Percentiles rank a stretch among this genome's conserved stretches.
These are phyloP conservation scores for Ectobius pallidus DNA, from an alignment of 2,888 invertebrate genomes.

Conservation along the genomic window DNA sequence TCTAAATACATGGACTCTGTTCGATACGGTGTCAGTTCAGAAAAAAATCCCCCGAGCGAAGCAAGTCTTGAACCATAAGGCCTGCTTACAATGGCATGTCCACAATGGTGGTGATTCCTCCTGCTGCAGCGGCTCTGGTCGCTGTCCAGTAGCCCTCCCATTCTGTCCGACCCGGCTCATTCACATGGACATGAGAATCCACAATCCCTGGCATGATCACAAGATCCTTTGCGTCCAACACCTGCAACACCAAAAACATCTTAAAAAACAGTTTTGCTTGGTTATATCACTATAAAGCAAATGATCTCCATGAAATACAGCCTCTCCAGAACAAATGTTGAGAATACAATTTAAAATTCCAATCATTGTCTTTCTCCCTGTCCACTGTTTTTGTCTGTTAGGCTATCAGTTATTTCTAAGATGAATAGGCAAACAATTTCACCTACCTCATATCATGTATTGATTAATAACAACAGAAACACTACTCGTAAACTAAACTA, in stretches of 20 bases:
- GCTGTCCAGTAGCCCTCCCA: slow-evolving; percentile 76
- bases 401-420: no score
- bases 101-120: slow-evolving; percentile 73
- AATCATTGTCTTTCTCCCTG: neutral
- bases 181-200: slow-evolving; percentile 75
- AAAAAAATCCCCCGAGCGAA: no score
- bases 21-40: no score
- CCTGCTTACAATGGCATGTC: slow-evolving; percentile 76
- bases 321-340: neutral
- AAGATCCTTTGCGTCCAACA: slow-evolving; percentile 57
- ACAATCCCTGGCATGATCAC: slow-evolving; percentile 72
- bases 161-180: slow-evolving; percentile 73
- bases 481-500: no score
- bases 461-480: no score
- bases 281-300: neutral
- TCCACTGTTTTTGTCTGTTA: neutral
- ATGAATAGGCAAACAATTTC: no score
- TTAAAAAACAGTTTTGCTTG: neutral
- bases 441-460: no score
- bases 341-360: neutral
- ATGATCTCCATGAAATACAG: neutral
- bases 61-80: no score
- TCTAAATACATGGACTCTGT: no score
- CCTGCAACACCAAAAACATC: slow-evolving; percentile 18
- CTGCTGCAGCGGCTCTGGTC: slow-evolving; percentile 74